Conservation (phyloP, 2,888 invertebrate genomes). For the Drosophila neonasuta region DNA sequence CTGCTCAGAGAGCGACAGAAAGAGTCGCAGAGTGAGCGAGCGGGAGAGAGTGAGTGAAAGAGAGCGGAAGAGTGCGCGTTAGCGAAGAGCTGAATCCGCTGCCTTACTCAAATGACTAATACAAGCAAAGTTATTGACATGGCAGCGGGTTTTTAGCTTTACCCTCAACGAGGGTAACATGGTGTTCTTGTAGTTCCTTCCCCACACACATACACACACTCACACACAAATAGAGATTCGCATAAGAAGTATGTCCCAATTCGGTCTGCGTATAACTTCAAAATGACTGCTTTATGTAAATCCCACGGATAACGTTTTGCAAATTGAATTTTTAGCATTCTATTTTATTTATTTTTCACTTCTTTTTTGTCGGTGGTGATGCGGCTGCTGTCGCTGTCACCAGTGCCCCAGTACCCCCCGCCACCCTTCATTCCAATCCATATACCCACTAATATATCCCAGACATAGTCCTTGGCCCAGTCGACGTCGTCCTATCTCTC, state of each 20-base stretch:
- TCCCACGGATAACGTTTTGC: conserved; percentile 80
- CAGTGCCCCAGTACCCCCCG: conserved; percentile 10
- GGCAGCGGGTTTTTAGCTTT: conserved; percentile 70
- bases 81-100: conserved; percentile 21
- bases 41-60: neutral
- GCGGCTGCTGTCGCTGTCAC: conserved; percentile 24
- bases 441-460: conserved; percentile 34
- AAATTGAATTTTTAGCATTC: conserved; percentile 80
- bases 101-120: conserved; percentile 75
- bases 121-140: conserved; percentile 77
- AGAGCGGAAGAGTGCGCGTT: neutral
- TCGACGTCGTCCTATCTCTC: conserved; percentile 29
- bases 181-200: conserved; percentile 27
- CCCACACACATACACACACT: conserved; percentile 18
- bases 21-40: neutral
- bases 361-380: conserved; percentile 30
- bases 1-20: neutral
- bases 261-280: conserved; percentile 79
- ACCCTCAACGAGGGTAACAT: conserved; percentile 66
- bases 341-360: conserved; percentile 78
- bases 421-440: neutral
- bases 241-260: conserved; percentile 55
- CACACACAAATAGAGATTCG: conserved; percentile 20
- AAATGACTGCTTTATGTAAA: conserved; percentile 81
- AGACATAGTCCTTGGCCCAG: conserved; percentile 21